Percentiles rank a stretch among this genome's conserved stretches.
phyloP scores from a whole-genome alignment of 1,140 invertebrate species.

The Drosophila biarmipes region DNA sequence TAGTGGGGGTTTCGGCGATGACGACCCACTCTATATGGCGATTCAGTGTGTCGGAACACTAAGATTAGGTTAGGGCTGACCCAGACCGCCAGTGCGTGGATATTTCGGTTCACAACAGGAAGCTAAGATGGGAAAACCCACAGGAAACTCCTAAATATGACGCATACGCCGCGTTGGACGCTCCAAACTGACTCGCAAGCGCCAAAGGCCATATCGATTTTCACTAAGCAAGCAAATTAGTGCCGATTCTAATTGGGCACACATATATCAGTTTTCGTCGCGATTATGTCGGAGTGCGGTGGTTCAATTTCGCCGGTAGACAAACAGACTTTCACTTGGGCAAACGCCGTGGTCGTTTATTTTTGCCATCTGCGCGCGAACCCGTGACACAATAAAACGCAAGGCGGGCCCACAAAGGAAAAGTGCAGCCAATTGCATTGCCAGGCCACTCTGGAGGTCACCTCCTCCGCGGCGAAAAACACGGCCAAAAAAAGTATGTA shows the following conservation, averaged over 20 bases:
- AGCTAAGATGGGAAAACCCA: neutral
- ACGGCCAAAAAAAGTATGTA: constrained; percentile 26
- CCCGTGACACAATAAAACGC: constrained; percentile 78
- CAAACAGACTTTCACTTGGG: constrained; percentile 48
- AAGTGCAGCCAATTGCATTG: constrained; percentile 62
- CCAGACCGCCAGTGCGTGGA: constrained; percentile 41
- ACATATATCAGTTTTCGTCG: constrained; percentile 3
- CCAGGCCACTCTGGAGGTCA: constrained; percentile 45
- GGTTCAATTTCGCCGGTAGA: neutral
- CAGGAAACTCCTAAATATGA: neutral
- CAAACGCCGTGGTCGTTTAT: constrained; percentile 23
- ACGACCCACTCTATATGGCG: constrained; percentile 19
- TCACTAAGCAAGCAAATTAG: constrained; percentile 60
- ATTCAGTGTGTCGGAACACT: constrained; percentile 61
- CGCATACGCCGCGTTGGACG: constrained; percentile 19
- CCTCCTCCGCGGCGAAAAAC: constrained; percentile 20
- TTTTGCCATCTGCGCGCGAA: constrained; percentile 51
- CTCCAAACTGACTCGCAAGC: constrained; percentile 31
- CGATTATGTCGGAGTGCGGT: neutral
- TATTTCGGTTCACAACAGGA: neutral
- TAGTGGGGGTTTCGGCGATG: constrained; percentile 4
- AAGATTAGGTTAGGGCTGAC: constrained; percentile 75
- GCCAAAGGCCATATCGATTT: constrained; percentile 65
- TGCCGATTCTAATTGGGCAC: constrained; percentile 56
- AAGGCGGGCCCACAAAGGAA: constrained; percentile 63